phyloP scores from a whole-genome alignment of 2,888 invertebrate genomes.

The Idaea biselata region DNA sequence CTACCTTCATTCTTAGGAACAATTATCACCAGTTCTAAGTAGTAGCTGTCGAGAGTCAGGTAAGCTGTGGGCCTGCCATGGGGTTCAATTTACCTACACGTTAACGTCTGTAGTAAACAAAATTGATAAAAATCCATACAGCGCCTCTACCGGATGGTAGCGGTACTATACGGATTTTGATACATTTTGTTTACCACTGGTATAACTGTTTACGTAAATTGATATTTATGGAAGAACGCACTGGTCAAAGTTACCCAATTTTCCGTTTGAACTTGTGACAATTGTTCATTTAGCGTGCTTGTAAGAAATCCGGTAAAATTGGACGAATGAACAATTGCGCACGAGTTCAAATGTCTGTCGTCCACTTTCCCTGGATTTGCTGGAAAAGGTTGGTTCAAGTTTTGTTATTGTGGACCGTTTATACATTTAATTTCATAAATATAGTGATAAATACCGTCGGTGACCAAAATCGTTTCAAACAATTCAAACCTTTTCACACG shows the following conservation, averaged over 20 bases:
- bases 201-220: no score
- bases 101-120: no score
- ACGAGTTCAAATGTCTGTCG: constrained; percentile 44
- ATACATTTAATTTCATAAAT: not conserved
- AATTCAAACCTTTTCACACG: no score
- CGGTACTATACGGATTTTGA: no score
- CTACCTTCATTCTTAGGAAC: constrained; percentile 26
- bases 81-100: no score
- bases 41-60: constrained; percentile 29
- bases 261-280: constrained; percentile 51
- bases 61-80: constrained; percentile 31
- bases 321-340: constrained; percentile 50
- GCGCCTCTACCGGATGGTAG: no score
- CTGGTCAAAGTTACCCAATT: not conserved
- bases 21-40: constrained; percentile 48
- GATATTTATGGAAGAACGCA: no score
- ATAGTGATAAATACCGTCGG: no score
- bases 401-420: constrained; percentile 16
- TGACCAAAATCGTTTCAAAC: no score
- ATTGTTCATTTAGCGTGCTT: constrained; percentile 43
- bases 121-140: no score
- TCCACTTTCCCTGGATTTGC: constrained; percentile 18
- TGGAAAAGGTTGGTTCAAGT: constrained; percentile 31
- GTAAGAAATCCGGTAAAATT: constrained; percentile 23
- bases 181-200: no score